Evolutionary conservation across 2,888 invertebrate genomes (phyloP).

Genomic region (Drosophila atroscutellata): DNA sequence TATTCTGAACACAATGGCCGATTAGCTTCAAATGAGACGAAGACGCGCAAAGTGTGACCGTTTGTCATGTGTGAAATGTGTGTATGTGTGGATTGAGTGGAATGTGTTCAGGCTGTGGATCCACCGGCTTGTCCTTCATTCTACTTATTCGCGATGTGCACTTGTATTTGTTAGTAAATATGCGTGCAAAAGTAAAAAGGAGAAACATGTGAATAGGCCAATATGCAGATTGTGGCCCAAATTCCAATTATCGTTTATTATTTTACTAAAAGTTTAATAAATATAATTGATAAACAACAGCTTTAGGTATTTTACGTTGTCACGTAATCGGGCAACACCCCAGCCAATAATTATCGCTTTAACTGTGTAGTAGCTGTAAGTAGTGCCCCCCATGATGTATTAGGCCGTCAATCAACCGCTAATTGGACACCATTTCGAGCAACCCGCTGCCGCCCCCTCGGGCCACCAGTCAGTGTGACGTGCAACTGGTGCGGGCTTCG

Average conservation of each 20-base stretch:
- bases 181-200: not conserved
- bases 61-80: not conserved
- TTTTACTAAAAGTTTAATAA: not conserved
- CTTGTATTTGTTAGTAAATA: not conserved
- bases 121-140: not conserved
- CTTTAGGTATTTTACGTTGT: conserved; percentile 7
- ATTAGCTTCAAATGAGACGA: not conserved
- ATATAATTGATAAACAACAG: not conserved
- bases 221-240: not conserved
- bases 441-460: not conserved
- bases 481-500: conserved; percentile 8
- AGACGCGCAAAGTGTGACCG: not conserved
- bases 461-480: not conserved
- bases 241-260: not conserved
- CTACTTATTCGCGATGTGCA: not conserved
- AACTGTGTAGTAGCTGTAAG: not conserved
- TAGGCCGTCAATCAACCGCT: conserved; percentile 59
- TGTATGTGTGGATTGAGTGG: not conserved
- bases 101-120: not conserved
- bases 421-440: conserved; percentile 55
- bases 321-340: conserved; percentile 32
- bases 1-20: not conserved
- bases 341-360: conserved; percentile 26
- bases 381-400: conserved; percentile 41
- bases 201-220: not conserved